Base-by-base conservation (phyloP, 2,113 vertebrate species). In the Mirza zaza region DNA sequence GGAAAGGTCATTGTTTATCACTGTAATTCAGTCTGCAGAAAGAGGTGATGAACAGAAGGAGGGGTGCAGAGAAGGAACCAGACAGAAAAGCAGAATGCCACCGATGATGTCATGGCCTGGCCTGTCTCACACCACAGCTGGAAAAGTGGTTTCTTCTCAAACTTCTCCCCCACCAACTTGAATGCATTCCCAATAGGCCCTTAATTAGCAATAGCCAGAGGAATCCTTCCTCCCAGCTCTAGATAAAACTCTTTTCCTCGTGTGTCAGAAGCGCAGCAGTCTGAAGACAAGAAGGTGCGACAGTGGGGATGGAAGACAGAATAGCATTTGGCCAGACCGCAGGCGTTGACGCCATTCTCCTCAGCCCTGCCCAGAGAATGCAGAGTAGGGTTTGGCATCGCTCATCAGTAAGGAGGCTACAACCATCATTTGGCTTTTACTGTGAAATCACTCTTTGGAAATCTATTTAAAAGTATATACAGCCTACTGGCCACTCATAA, bases 201-300 rank as follows among this genome's bases (percentile, higher is more conserved):
- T 87, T 87, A 86, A 94, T 96, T 93, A 91, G 25, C 61, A 83
- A n/a, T 17, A 76, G 25, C 12, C 90, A 92, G 61, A 83, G 73
- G 61, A 93, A 87, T 52, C 29, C 81, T 83, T 89, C 73, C 70
- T 91, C 82, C 29, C 77, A 42, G 50, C 21, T 71, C 36, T 27
- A n/a, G 77, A 97, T 87, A 87, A 93, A 76, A 67, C 67, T 82
- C 25, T 79, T 94, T 85, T 76, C 55, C 14, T 57, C 52, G 4
- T 70, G 87, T 48, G 67, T 95, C 75, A 81, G 42, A 68, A 67
- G 85, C 67, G 27, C 52, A 36, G 25, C 17, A 39, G 14, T 68
- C 52, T 90, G 36, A 52, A 90, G 71, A 91, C 73, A 89, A 52
- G 77, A 55, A 92, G 55, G 29, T 79, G 59, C 45, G 23, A 84